phyloP scores from a whole-genome alignment of 2,113 vertebrate species.

The Chauna torquata region DNA sequence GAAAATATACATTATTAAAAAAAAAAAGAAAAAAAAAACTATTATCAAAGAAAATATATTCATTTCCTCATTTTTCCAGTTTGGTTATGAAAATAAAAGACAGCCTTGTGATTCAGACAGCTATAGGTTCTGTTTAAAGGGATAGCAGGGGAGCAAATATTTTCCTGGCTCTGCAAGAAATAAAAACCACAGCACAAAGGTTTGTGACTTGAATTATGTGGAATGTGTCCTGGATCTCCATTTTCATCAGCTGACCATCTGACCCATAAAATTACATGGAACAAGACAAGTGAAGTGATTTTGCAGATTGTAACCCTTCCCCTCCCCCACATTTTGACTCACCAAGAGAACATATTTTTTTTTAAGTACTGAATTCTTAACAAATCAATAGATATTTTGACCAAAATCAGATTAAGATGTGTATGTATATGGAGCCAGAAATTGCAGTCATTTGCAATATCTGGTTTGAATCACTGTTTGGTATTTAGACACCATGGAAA shows the following conservation, averaged over 20 bases:
- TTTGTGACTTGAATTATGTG: background rate
- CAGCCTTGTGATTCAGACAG: background rate
- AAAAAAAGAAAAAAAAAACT: background rate
- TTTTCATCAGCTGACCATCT: background rate
- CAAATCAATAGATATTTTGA: background rate
- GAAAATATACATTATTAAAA: background rate
- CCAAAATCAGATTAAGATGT: background rate
- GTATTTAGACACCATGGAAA: background rate
- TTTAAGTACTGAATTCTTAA: background rate
- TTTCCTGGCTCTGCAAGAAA: background rate
- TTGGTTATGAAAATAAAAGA: background rate
- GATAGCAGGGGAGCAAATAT: background rate
- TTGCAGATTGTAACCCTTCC: background rate
- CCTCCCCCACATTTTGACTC: background rate
- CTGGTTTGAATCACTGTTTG: background rate
- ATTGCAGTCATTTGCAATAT: background rate
- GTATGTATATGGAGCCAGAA: background rate
- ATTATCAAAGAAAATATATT: background rate
- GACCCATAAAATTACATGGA: background rate
- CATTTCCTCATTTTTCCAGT: background rate
- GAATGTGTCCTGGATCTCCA: background rate
- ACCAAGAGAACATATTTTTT: accelerated
- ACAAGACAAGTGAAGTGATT: background rate
- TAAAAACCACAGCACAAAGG: background rate
- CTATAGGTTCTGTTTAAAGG: background rate